Percentiles rank a stretch among this genome's conserved stretches.
These are phyloP conservation scores for Mimumesa dahlbomi DNA, from an alignment of 2,888 invertebrate species.

Conservation along the genomic window DNA sequence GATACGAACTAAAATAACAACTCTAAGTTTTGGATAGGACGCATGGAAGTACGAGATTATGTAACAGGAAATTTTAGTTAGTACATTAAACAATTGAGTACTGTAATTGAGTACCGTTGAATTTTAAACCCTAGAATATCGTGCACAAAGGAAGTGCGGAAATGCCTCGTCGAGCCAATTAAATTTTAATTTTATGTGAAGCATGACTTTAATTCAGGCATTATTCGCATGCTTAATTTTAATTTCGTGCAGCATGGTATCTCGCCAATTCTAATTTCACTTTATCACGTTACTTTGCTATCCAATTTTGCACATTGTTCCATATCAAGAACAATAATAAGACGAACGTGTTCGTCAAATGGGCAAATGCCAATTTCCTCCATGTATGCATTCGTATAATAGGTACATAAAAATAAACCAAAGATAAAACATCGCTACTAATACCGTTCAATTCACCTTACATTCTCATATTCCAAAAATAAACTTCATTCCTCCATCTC, in stretches of 20 bases:
- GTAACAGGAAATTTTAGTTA: constrained; percentile 11
- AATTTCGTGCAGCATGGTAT: not conserved
- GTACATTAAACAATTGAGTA: constrained; percentile 3
- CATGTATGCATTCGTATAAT: too few relatives aligned
- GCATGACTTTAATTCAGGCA: not conserved
- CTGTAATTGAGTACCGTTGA: not conserved
- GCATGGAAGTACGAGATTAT: constrained; percentile 13
- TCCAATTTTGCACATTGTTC: too few relatives aligned
- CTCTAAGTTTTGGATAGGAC: constrained; percentile 4
- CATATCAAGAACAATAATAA: too few relatives aligned
- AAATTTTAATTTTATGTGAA: constrained; percentile 26
- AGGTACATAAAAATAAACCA: too few relatives aligned
- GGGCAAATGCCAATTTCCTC: too few relatives aligned
- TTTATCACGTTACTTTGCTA: too few relatives aligned
- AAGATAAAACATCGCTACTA: too few relatives aligned
- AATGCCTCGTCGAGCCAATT: constrained; percentile 33
- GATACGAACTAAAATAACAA: constrained; percentile 21
- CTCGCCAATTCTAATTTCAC: too few relatives aligned
- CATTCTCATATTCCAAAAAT: too few relatives aligned
- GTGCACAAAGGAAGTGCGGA: constrained; percentile 7
- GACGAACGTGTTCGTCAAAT: too few relatives aligned
- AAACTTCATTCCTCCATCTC: too few relatives aligned
- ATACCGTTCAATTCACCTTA: too few relatives aligned
- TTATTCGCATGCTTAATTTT: not conserved
- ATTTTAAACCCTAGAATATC: not conserved